phyloP scores from a whole-genome alignment of 2,113 vertebrate genomes.

The Silurus asotus region DNA sequence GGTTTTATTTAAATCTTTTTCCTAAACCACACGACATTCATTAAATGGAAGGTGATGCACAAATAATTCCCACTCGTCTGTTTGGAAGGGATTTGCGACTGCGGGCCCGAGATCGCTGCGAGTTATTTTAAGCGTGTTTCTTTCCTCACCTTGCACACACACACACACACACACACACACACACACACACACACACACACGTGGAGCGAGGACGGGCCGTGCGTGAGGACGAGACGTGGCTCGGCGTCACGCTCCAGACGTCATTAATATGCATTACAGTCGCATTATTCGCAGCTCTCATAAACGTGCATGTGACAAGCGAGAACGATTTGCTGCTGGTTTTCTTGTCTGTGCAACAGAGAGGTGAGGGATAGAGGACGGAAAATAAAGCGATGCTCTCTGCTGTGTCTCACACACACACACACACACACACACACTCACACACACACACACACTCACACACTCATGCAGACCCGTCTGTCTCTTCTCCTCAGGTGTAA shows the following conservation, averaged over 20 bases:
- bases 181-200: background rate
- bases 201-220: background rate
- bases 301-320: constrained; percentile 59
- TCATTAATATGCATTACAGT: constrained; percentile 69
- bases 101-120: background rate
- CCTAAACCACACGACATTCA: no score
- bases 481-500: constrained; percentile 41
- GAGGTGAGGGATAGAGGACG: constrained; percentile 35
- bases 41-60: background rate
- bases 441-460: constrained; percentile 29
- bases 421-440: constrained; percentile 39
- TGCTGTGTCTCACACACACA: constrained; percentile 48
- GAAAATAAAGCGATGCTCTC: constrained; percentile 56
- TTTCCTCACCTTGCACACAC: background rate
- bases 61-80: background rate
- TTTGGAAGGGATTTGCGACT: background rate
- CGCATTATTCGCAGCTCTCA: constrained; percentile 62
- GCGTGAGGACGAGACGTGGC: background rate
- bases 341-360: constrained; percentile 23
- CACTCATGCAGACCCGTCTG: constrained; percentile 44
- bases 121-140: constrained; percentile 2
- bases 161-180: background rate
- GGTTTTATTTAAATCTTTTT: background rate
- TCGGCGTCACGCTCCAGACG: constrained; percentile 54
- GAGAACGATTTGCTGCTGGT: constrained; percentile 22